phyloP scores from a whole-genome alignment of 2,113 vertebrate genomes.

The Dryoscopus gambensis region DNA sequence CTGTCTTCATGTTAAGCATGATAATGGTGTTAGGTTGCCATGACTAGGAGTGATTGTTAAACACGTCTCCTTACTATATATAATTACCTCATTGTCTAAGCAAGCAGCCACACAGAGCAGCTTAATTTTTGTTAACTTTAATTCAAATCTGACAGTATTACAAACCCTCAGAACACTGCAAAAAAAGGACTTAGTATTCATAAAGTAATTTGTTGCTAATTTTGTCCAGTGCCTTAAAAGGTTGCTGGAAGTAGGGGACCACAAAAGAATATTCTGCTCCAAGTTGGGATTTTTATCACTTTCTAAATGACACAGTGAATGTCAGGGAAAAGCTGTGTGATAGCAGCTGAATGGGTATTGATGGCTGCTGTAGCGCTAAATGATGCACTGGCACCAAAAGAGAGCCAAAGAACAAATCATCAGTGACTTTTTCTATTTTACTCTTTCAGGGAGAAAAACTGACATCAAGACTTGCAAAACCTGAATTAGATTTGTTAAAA shows the following conservation, averaged over 20 bases:
- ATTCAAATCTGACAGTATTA: slow-evolving; percentile 58
- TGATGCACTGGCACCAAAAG: slow-evolving; percentile 52
- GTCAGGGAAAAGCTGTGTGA: slow-evolving; percentile 65
- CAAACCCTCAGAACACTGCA: slow-evolving; percentile 32
- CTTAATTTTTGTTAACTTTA: slow-evolving; percentile 64
- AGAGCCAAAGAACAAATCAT: slow-evolving; percentile 58
- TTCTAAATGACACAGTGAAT: slow-evolving; percentile 72
- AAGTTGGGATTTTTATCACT: slow-evolving; percentile 69
- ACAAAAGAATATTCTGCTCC: slow-evolving; percentile 67
- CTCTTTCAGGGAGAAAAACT: slow-evolving; percentile 38
- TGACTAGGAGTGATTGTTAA: slow-evolving; percentile 51
- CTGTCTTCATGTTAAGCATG: slow-evolving; percentile 42
- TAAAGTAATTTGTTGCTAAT: slow-evolving; percentile 66
- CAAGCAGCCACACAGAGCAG: slow-evolving; percentile 56
- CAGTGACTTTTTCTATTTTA: slow-evolving; percentile 43
- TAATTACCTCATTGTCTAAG: slow-evolving; percentile 68
- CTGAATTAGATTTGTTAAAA: slow-evolving; percentile 37
- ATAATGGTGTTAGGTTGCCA: slow-evolving; percentile 15
- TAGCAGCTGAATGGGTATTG: slow-evolving; percentile 67
- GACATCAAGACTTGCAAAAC: slow-evolving; percentile 19
- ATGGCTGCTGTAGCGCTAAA: slow-evolving; percentile 57
- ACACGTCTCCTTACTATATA: slow-evolving; percentile 43
- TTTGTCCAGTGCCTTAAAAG: slow-evolving; percentile 64
- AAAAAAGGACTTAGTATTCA: slow-evolving; percentile 61
- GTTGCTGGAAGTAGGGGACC: slow-evolving; percentile 58